Base-by-base conservation (phyloP, 2,113 vertebrate genomes). In the Acanthisitta chloris region DNA sequence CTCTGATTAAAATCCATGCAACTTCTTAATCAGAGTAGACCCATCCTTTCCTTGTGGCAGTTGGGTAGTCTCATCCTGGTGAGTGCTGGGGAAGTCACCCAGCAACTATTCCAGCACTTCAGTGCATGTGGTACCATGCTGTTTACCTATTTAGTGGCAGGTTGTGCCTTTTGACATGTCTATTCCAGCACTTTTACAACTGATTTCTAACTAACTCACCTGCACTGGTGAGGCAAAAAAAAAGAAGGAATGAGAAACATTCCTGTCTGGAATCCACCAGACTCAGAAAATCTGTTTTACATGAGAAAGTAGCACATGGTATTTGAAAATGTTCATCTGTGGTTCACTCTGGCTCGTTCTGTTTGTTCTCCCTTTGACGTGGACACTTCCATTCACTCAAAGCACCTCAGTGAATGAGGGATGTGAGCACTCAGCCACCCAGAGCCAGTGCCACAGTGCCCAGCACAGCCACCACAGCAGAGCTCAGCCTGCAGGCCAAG, bases 321-420 rank as follows among this genome's bases (percentile, higher is more conserved):
- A 62, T 38, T 45, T 58, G 3, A 73, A 77, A 43, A 7, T 0
- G 0, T 45, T 36, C 1, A 20, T 12, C 64, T 14, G 9, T 64
- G 55, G 65, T 76, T 88, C 40, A 51, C 20, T 66, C 38, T 24
- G 28, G 20, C 20, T 55, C 34, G 42, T 70, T 80, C 16, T 46
- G 24, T 42, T 57, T 40, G 33, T 12, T 52, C 36, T 38, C 34
- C 45, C 24, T 83, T 73, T 23, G 15, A 67, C 64, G 21, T 36
- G 33, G 40, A 62, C 23, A 33, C 31, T 57, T 43, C 6, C 40
- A 59, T n/a, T 59, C 14, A 46, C 73, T 34, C 46, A 61, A 18
- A 79, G 24, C 42, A 62, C 62, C 25, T 8, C 19, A 80, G 36
- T 31, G 67, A 55, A 64, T 0, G 8, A 31, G 16, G n/a, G 23